Evolutionary conservation across 2,797 vertebrate species (phyloP), one percentile per base, ranked within the genome.

Genomic region (Coccyzus lansbergi): DNA sequence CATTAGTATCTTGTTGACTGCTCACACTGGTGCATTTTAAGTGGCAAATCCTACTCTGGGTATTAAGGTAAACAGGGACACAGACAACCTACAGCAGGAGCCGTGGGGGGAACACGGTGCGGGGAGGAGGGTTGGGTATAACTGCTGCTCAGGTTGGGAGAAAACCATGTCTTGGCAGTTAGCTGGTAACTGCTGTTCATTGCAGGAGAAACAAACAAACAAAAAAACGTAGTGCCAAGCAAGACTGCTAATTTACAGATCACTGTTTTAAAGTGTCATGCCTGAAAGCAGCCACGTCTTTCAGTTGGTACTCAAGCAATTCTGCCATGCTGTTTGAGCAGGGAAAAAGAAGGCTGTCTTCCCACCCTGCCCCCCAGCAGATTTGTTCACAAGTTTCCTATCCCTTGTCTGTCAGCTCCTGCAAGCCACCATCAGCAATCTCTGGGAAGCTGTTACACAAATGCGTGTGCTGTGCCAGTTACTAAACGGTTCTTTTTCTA

Each of bases 161-260:
- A 68, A 88, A 51, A 72, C 31, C 12, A 2, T 4, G 5, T 17
- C 67, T 48, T n/a, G 14, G 52, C 52, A 33, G n/a, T n/a, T 24
- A 56, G 56, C 52, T 24, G 12, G 29, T 24, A 94, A 14, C 9
- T 38, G 53, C 46, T 46, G 19, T 64, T 81, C 42, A 19, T 17
- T 6, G 12, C 71, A 78, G 67, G 16, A 75, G 34, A 56, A 86
- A 71, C 13, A 60, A 84, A 48, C 15, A 46, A 65, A 59, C 24
- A 49, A 72, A 33, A 33, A 49, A 59, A 9, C 0, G 3, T 15
- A 28, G n/a, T 60, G 42, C 36, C 13, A 62, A 42, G 84, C 38
- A 11, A 1, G 3, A 46, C 49, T 1, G 1, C 34, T 25, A 18
- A 64, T 29, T 4, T 49, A 11, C 0, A 1, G n/a, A 38, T 38